A percentile compares a stretch with the other conserved stretches of the same genome.
Evolutionary conservation across 1,140 invertebrate species (phyloP).

Genomic region (Centruroides sculpturatus): DNA sequence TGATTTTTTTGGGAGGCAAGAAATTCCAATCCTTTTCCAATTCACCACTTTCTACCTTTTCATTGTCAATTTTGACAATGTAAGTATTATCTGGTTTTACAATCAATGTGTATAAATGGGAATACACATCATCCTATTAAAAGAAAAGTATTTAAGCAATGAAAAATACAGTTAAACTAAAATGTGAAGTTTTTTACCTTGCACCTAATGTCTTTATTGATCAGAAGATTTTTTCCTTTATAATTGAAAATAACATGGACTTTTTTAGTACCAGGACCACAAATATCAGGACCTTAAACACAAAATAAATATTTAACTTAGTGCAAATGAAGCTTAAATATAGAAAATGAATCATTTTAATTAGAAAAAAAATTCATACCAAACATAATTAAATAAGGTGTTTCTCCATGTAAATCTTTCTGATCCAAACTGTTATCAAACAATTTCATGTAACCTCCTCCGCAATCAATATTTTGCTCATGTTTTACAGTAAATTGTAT

Average conservation of each 20-base stretch:
- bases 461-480: conserved; percentile 98
- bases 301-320: background rate
- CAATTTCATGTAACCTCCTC: conserved; percentile 94
- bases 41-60: conserved; percentile 82
- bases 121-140: conserved; percentile 82
- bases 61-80: conserved; percentile 93
- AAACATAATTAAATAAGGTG: conserved; percentile 95
- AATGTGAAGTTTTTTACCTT: conserved; percentile 27
- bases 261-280: conserved; percentile 15
- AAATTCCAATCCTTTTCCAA: conserved; percentile 96
- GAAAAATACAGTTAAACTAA: too few relatives aligned
- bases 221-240: conserved; percentile 93
- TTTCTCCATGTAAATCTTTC: conserved; percentile 88
- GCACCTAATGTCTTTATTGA: conserved; percentile 68
- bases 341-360: background rate
- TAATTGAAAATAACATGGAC: conserved; percentile 99
- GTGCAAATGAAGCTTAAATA: background rate
- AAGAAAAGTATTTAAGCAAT: too few relatives aligned
- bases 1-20: conserved; percentile 86
- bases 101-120: conserved; percentile 92
- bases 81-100: conserved; percentile 94
- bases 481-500: conserved; percentile 97
- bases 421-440: conserved; percentile 81
- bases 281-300: conserved; percentile 34
- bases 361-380: conserved; percentile 36